Evolutionary conservation across 1,140 invertebrate genomes (phyloP).

Genomic region (Zaprionus nigranus): DNA sequence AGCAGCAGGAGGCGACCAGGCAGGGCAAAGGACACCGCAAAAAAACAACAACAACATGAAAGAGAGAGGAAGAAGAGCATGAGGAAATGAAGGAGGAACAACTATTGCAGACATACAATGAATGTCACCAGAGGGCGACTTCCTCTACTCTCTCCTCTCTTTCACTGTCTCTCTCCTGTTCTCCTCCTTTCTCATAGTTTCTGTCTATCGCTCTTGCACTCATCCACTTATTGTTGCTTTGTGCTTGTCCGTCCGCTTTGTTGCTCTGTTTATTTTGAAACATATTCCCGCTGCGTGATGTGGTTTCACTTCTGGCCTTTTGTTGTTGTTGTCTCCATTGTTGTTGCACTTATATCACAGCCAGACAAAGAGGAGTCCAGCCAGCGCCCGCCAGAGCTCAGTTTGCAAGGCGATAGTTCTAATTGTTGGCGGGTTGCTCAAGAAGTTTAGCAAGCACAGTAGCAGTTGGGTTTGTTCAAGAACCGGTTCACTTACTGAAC

Average conservation of each 20-base stretch:
- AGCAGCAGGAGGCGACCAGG: constrained; percentile 9
- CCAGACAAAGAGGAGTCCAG: constrained; percentile 30
- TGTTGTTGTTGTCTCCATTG: constrained; percentile 18
- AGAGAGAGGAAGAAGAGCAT: background rate
- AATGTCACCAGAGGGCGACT: constrained; percentile 31
- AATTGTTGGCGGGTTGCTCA: constrained; percentile 32
- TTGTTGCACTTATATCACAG: constrained; percentile 37
- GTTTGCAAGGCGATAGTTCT: constrained; percentile 14
- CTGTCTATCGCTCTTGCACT: background rate
- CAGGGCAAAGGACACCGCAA: constrained; percentile 1
- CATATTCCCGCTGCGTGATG: constrained; percentile 46
- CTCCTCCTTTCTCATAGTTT: background rate
- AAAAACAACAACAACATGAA: constrained; percentile 2
- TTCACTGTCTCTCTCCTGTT: background rate
- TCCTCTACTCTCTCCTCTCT: background rate
- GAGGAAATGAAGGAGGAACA: constrained; percentile 13
- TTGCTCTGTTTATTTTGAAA: constrained; percentile 46
- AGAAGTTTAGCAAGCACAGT: constrained; percentile 11
- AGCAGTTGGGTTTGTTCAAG: too few relatives aligned
- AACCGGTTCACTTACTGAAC: background rate
- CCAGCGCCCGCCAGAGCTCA: constrained; percentile 6
- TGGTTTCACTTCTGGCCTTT: constrained; percentile 36
- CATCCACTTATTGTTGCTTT: constrained; percentile 35
- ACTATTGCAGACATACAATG: constrained; percentile 40
- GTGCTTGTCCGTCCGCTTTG: constrained; percentile 32